Evolutionary conservation across 2,113 vertebrate species (phyloP).

Genomic region (Mungos mungo): DNA sequence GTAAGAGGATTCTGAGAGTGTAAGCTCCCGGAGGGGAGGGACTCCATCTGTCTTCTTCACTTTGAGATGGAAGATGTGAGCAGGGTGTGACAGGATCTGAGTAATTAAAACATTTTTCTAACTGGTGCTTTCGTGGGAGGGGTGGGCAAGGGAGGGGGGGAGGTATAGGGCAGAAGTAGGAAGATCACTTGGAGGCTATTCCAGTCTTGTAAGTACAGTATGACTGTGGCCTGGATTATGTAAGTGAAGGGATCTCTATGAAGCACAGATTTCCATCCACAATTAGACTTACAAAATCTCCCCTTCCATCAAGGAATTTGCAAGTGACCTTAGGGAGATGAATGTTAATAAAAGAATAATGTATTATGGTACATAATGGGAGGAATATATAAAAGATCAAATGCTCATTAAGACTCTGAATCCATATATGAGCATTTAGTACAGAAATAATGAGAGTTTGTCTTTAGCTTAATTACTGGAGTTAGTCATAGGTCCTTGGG

Average conservation of each 20-base stretch:
- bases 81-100: neutral
- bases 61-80: neutral
- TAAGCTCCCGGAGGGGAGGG: neutral
- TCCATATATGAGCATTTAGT: conserved; percentile 22
- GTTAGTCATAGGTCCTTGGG: neutral
- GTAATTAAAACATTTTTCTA: neutral
- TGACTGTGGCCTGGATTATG: neutral
- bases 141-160: neutral
- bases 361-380: conserved; percentile 19
- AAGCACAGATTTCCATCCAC: conserved; percentile 58
- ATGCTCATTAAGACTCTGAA: conserved; percentile 56
- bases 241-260: conserved; percentile 29
- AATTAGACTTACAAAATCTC: conserved; percentile 41
- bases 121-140: neutral
- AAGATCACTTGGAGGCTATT: neutral
- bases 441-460: conserved; percentile 30
- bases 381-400: conserved; percentile 56
- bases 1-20: neutral
- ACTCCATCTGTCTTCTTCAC: neutral
- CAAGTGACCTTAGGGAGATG: conserved; percentile 32
- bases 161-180: neutral
- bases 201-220: neutral
- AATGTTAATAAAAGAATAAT: conserved; percentile 57
- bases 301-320: conserved; percentile 50
- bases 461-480: conserved; percentile 52